Base-by-base conservation (phyloP, 92 coral and sea anemone species). In the Phenganax subtilis region DNA sequence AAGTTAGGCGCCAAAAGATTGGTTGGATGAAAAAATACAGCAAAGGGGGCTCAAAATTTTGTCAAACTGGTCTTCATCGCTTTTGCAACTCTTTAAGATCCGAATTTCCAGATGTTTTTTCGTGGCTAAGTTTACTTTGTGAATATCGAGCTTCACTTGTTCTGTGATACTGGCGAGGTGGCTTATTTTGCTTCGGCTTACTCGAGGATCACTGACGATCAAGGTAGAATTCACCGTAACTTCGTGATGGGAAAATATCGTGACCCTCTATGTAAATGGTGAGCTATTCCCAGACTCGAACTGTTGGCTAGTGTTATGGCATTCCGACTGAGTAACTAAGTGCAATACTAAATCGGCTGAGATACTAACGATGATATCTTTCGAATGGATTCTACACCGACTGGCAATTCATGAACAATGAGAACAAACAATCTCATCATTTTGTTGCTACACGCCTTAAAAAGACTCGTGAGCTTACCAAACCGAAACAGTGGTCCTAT, bases 391-490 rank as follows among this genome's bases (percentile, higher is more conserved):
- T 76, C 81, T n/a, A 76, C 81, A 17, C 25, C 67, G 10, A 68
- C 57, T 1, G 44, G 6, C 68, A 76, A 25, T 76, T 25, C 6
- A 57, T 76, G 17, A 56, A 57, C 2, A 76, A 76, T 54, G 72
- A 65, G 0, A 82, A 27, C 9, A 61, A 75, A 52, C 9, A 75
- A 71, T 86, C 75, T 58, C 85, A 87, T 17, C 74, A 76, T 12
- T 85, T 84, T 44, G 88, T 88, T 17, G 86, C 91, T n/a, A 88
- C 84, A 55, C 75, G 83, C 9, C 72, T 77, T 10, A 72, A 62
- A 15, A 84, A 76, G 75, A 86, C 76, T 27, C 57, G 52, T 31
- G 61, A 84, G 2, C 63, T 28, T 20, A 75, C 86, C 3, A 66
- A 65, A 55, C 44, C 81, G 3, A 80, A 67, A 11, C 82, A 86